Conservation (phyloP, 2,113 vertebrate genomes). For the Hippoglossus stenolepis region DNA sequence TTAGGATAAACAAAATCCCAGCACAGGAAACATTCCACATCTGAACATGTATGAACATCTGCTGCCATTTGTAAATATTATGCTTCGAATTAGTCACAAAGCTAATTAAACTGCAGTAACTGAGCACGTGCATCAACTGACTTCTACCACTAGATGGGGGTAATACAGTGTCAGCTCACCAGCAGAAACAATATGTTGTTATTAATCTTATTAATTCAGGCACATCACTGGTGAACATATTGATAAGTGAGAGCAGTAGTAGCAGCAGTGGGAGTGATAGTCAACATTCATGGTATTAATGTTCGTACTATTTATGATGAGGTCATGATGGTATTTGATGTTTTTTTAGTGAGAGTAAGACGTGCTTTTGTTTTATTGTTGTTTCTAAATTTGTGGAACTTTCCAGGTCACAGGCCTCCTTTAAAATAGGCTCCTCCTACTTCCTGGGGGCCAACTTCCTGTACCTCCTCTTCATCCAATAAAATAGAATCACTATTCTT, state of each 20-base stretch:
- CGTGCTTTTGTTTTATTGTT: background rate
- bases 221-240: background rate
- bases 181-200: background rate
- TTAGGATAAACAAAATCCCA: no score
- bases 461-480: no score
- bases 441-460: no score
- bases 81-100: background rate
- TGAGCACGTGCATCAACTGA: background rate
- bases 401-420: background rate
- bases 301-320: background rate
- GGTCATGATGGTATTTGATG: no score
- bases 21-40: background rate
- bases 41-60: background rate
- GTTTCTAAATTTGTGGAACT: constrained; percentile 15
- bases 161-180: constrained; percentile 3
- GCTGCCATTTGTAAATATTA: background rate
- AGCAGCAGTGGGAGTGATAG: background rate
- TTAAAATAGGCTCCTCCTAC: background rate
- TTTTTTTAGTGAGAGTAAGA: background rate
- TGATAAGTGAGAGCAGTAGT: background rate
- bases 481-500: no score
- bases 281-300: background rate
- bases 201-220: background rate
- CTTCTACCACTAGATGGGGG: constrained; percentile 57
- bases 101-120: no score